These are phyloP conservation scores for Lasius platythorax DNA, from an alignment of 2,888 invertebrate genomes.

Conservation along the genomic window DNA sequence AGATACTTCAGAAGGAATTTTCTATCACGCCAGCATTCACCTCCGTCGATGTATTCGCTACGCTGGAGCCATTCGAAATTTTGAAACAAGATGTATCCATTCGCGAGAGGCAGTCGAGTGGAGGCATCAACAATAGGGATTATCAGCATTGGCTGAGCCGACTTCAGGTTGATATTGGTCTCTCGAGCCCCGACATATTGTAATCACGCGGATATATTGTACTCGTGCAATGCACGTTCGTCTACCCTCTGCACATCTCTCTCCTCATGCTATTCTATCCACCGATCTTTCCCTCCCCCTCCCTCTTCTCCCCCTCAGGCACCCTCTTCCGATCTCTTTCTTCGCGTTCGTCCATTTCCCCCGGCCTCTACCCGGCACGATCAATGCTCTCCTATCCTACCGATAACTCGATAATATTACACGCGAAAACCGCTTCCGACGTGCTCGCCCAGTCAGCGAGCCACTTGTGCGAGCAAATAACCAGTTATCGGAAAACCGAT, in stretches of 20 bases:
- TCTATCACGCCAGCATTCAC: background rate
- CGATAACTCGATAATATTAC: constrained; percentile 84
- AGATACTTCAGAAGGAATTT: constrained; percentile 19
- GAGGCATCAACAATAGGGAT: constrained; percentile 81
- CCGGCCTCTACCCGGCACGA: constrained; percentile 61
- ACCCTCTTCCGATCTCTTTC: constrained; percentile 63
- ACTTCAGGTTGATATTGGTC: constrained; percentile 81
- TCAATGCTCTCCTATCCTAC: constrained; percentile 77
- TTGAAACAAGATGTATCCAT: constrained; percentile 75
- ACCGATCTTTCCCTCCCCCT: constrained; percentile 38
- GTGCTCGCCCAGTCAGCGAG: constrained; percentile 83
- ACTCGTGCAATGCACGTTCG: constrained; percentile 74
- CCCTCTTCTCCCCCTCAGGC: constrained; percentile 54
- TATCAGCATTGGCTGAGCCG: constrained; percentile 82
- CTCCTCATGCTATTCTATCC: constrained; percentile 62
- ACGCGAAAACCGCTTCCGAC: constrained; percentile 83
- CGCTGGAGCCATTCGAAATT: constrained; percentile 72
- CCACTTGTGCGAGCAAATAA: constrained; percentile 84
- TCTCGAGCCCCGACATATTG: constrained; percentile 82
- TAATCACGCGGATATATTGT: constrained; percentile 84
- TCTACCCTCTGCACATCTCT: constrained; percentile 60
- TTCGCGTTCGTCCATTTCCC: constrained; percentile 53
- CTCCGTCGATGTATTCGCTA: background rate
- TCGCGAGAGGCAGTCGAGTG: constrained; percentile 72
- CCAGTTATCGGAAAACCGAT: constrained; percentile 84